These are phyloP conservation scores for Elgaria multicarinata DNA, from an alignment of 2,113 vertebrate species.

Conservation along the genomic window DNA sequence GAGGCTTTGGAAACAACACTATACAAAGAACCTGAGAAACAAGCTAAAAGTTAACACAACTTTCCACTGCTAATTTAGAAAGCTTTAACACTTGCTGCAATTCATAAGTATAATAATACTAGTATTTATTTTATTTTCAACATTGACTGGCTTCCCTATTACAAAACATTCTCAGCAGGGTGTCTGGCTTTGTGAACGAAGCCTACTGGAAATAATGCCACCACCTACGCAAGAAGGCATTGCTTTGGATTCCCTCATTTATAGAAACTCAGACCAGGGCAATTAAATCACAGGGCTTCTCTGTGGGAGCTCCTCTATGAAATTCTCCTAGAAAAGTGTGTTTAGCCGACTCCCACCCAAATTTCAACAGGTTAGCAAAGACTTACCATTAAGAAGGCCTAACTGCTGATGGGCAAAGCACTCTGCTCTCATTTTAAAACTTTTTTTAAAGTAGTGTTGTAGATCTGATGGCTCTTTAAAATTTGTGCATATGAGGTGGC, in stretches of 20 bases:
- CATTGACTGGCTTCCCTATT: background rate
- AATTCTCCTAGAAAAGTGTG: background rate
- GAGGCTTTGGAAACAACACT: background rate
- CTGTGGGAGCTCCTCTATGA: background rate
- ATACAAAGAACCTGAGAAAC: background rate
- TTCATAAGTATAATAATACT: background rate
- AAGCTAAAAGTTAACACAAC: background rate
- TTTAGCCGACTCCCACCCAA: background rate
- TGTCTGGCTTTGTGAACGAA: background rate
- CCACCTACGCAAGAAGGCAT: background rate
- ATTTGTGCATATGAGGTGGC: background rate
- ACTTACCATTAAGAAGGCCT: background rate
- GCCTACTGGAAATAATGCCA: background rate
- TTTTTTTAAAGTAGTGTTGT: background rate
- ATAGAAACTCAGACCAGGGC: background rate
- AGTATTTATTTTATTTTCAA: background rate
- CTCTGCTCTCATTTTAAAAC: background rate
- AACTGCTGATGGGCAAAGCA: background rate
- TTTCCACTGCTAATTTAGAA: background rate
- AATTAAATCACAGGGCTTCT: background rate
- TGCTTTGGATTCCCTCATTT: background rate
- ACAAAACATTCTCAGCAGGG: background rate
- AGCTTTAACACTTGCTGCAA: background rate
- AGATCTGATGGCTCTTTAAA: background rate
- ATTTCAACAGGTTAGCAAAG: background rate